These are phyloP conservation scores for Drosophila triauraria DNA, from an alignment of 1,140 invertebrate species.

Conservation along the genomic window DNA sequence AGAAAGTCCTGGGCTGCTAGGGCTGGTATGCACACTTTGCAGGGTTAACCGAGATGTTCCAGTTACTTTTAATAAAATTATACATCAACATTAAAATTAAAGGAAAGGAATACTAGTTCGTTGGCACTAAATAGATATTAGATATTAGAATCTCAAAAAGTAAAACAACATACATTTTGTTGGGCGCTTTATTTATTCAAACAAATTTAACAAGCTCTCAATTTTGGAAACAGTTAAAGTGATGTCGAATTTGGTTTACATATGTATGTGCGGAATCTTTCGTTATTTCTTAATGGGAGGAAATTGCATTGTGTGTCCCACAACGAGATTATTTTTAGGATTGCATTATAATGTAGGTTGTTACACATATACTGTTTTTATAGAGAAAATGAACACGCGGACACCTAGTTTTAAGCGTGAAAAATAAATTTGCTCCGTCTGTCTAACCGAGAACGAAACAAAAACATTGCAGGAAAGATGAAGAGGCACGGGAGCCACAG, in stretches of 20 bases:
- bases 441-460: slow-evolving; percentile 33
- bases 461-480: slow-evolving; percentile 26
- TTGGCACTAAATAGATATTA: no score
- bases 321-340: slow-evolving; percentile 13
- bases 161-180: slow-evolving; percentile 9
- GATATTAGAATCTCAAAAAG: no score
- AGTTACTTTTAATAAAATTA: no score
- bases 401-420: slow-evolving; percentile 9
- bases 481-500: not conserved
- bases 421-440: slow-evolving; percentile 20
- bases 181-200: slow-evolving; percentile 54
- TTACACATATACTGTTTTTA: slow-evolving; percentile 31
- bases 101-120: no score
- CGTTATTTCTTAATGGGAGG: slow-evolving; percentile 25
- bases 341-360: slow-evolving; percentile 34
- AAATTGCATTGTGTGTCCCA: slow-evolving; percentile 21
- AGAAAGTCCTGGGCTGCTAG: no score
- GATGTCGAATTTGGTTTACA: slow-evolving; percentile 41
- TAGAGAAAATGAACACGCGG: slow-evolving; percentile 23
- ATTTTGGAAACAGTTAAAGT: slow-evolving; percentile 44
- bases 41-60: no score
- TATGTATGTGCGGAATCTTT: slow-evolving; percentile 28
- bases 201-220: slow-evolving; percentile 44
- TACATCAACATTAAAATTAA: no score
- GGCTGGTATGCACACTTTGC: no score